phyloP scores from a whole-genome alignment of 2,113 vertebrate species.

The Pelobates fuscus region DNA sequence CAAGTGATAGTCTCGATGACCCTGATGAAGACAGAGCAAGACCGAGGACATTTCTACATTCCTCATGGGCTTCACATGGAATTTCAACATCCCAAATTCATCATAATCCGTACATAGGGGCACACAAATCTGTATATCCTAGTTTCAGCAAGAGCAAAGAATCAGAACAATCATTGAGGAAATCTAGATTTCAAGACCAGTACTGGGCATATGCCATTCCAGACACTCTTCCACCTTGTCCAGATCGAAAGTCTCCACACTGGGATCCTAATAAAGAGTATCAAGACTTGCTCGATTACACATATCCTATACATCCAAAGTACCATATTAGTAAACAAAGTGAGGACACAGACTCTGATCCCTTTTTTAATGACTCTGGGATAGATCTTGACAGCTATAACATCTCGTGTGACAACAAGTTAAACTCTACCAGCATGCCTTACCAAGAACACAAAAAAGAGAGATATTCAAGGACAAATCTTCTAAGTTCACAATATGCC shows the following conservation, averaged over 20 bases:
- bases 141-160: accelerated
- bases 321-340: slow-evolving; percentile 56
- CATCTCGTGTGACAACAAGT: slow-evolving; percentile 64
- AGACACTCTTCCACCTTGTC: slow-evolving; percentile 69
- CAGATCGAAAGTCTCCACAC: slow-evolving; percentile 72
- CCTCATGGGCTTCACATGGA: slow-evolving; percentile 8
- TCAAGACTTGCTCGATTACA: slow-evolving; percentile 86
- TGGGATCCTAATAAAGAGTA: slow-evolving; percentile 90
- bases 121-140: accelerated
- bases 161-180: background rate
- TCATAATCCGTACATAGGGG: background rate
- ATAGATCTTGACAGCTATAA: slow-evolving; percentile 80
- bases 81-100: accelerated
- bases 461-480: background rate
- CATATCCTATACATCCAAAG: slow-evolving; percentile 83
- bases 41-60: background rate
- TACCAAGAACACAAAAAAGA: slow-evolving; percentile 7
- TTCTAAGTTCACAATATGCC: slow-evolving; percentile 21
- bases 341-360: slow-evolving; percentile 54
- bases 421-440: slow-evolving; percentile 48
- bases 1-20: slow-evolving; percentile 52
- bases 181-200: slow-evolving; percentile 70
- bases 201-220: slow-evolving; percentile 90
- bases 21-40: background rate
- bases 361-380: slow-evolving; percentile 80